Base-by-base conservation (phyloP, 2,888 invertebrate genomes). In the Volucella inflata region DNA sequence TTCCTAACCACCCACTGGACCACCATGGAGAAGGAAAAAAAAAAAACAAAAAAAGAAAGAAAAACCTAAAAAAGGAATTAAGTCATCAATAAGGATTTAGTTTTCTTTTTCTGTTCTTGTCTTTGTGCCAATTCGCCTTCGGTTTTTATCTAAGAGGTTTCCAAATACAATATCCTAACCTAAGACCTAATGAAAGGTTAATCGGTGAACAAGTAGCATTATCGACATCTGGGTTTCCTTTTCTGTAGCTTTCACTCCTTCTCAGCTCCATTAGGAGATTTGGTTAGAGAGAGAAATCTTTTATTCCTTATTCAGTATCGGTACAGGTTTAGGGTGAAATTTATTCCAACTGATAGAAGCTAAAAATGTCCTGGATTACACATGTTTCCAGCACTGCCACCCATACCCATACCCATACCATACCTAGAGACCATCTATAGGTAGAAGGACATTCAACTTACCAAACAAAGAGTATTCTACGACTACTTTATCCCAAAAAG, bases 161-260 rank as follows among this genome's bases (percentile, higher is more conserved):
- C 75, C 17, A 62, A 65, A 67, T 75, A 60, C 64, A 75, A 79
- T 79, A 75, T 75, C 74, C 53, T 84, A 68, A 84, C 74, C 53
- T 84, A 68, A 84, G 79, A 59, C 79, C 78, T 75, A 64, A 75
- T 84, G 74, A 79, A 76, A 75, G 79, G 71, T 79, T 79, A 79
- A 79, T 79, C 84, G 65, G 51, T 21, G 64, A 70, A 70, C 70
- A 44, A 75, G 65, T 62, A 78, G 44, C 72, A 77, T 77, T 77
- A 68, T 60, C 60, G 46, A 48, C 12, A 42, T 40, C 53, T 42
- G 44, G 50, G 46, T 11, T 50, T 64, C n/a, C n/a, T 44, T 11
- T 44, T 11, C 55, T 55, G 30, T 21, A 36, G 36, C n/a, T n/a
- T 36, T 55, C 36, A n/a, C 3, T 55, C 30, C 55, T 36, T 75